These are phyloP conservation scores for Romanogobio albipinnatus DNA, from an alignment of 2,113 vertebrate species.

Conservation along the genomic window DNA sequence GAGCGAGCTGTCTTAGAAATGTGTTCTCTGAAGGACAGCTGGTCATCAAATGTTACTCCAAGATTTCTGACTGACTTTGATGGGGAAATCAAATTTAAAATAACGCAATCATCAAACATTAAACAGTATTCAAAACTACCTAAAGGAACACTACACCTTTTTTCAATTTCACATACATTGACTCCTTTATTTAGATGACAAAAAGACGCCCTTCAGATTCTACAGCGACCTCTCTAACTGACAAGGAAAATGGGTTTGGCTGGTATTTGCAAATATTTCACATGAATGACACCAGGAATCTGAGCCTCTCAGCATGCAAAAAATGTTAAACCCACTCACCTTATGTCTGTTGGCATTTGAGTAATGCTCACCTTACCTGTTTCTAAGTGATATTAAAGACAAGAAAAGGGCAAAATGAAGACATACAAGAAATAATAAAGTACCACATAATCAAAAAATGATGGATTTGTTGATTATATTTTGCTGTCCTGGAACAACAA, in stretches of 20 bases:
- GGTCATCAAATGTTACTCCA: no score
- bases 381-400: conserved; percentile 81
- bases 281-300: background rate
- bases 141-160: no score
- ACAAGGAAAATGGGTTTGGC: background rate
- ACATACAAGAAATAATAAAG: background rate
- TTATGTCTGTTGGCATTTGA: conserved; percentile 86
- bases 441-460: background rate
- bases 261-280: background rate
- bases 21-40: no score
- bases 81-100: no score
- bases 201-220: background rate
- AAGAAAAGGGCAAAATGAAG: background rate
- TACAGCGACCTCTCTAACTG: background rate
- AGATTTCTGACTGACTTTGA: no score
- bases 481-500: background rate
- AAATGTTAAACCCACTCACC: conserved; percentile 72
- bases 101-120: no score
- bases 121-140: no score
- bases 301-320: background rate
- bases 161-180: no score
- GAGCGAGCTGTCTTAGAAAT: no score
- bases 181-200: background rate
- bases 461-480: background rate
- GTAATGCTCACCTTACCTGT: conserved; percentile 81